Evolutionary conservation across 1,140 invertebrate genomes (phyloP), one percentile per base, ranked within the genome.

Genomic region (Fopius arisanus): DNA sequence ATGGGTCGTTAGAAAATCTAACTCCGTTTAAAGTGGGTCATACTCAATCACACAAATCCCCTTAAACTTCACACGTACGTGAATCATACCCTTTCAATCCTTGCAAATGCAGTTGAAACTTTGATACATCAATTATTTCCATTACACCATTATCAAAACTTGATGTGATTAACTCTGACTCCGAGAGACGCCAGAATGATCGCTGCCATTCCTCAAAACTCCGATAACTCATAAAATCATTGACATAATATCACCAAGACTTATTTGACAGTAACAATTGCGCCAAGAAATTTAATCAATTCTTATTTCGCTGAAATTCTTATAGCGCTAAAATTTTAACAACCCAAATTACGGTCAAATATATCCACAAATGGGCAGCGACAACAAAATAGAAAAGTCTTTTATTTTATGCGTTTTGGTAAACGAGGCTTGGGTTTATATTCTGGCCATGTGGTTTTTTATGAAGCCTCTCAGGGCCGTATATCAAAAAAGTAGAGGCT

Each of bases 401-500:
- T 54, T 26, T 26, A 54, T 54, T 54, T 54, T 54, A 54, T 54
- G 48, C 48, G 48, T 26, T 54, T 26, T 54, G 21, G 48, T 54
- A 54, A 54, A 54, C 48, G 16, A 19, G 48, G 9, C 21, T 54
- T 26, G 21, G 48, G 48, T 54, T 54, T 54, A 54, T 54, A 54
- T 19, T 23, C 48, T 21, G 3, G 48, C 48, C 48, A 54, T 19
- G 48, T 54, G 48, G 48, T 54, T 54, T 54, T 54, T 54, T 54
- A 54, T 54, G 48, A 54, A 54, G 16, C 19, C 48, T 23, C 48
- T 54, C 16, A 54, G 48, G 12, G 48, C 48, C 48, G 48, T 54
- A 54, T 54, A 21, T 54, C 48, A 54, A 54, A 54, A 54, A 54
- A 54, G 48, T 23, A 19, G 48, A 54, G 48, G 48, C 48, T 54